These are phyloP conservation scores for Lucilia cuprina DNA, from an alignment of 1,140 invertebrate genomes.

Conservation along the genomic window DNA sequence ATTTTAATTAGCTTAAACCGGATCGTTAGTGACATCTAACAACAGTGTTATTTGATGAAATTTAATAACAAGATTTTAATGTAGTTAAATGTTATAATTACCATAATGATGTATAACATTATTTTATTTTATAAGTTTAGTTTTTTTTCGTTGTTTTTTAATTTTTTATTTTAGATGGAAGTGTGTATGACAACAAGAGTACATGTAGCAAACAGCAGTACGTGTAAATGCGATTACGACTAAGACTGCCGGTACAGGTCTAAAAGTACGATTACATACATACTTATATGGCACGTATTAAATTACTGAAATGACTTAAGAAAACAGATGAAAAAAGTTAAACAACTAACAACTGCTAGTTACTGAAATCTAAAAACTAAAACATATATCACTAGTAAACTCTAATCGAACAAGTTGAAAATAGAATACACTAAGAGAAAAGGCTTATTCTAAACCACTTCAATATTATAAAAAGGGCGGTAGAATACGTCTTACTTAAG, in stretches of 20 bases:
- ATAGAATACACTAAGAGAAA: not conserved
- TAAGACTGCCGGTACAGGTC: not conserved
- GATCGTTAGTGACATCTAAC: not conserved
- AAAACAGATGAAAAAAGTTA: not conserved
- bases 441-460: not conserved
- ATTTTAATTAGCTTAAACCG: slow-evolving; percentile 33
- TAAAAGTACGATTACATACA: not conserved
- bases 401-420: not conserved
- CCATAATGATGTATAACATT: slow-evolving; percentile 28
- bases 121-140: not conserved
- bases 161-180: not conserved
- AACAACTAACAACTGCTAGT: not conserved
- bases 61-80: slow-evolving; percentile 34
- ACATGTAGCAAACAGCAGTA: not conserved
- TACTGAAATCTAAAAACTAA: not conserved
- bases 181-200: not conserved
- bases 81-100: slow-evolving; percentile 34
- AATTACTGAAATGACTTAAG: not conserved
- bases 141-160: not conserved
- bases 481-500: no score
- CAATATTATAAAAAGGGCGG: no score
- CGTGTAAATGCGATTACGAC: slow-evolving; percentile 6
- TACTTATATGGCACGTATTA: slow-evolving; percentile 6
- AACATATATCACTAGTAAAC: not conserved
- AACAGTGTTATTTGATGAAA: slow-evolving; percentile 17